These are phyloP conservation scores for Hermaeophaga mercurialis DNA, from an alignment of 2,888 invertebrate genomes.

Conservation along the genomic window DNA sequence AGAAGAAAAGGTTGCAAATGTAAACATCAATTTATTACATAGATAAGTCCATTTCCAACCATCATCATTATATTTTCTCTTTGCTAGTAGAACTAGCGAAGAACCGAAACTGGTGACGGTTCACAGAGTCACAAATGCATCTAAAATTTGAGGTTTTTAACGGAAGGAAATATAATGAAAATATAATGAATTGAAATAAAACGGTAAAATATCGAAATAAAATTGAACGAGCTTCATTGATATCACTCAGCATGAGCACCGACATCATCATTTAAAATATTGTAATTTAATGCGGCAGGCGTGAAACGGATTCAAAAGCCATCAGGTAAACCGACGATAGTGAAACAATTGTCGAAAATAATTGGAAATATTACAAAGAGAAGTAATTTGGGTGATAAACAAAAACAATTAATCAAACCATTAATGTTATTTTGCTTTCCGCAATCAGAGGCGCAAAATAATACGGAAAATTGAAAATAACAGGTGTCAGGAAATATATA, in stretches of 20 bases:
- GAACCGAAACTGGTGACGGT: too few species aligned
- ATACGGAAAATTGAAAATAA: constrained; percentile 57
- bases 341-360: constrained; percentile 50
- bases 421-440: constrained; percentile 55
- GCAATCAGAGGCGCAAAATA: constrained; percentile 53
- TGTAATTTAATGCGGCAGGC: constrained; percentile 34
- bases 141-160: too few species aligned
- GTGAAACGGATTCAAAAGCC: constrained; percentile 32
- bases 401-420: constrained; percentile 58
- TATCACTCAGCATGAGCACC: not conserved
- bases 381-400: constrained; percentile 55
- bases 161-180: too few species aligned
- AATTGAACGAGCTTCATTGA: not conserved
- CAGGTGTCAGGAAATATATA: constrained; percentile 50
- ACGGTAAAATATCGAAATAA: not conserved
- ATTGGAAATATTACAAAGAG: constrained; percentile 54
- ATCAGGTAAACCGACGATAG: constrained; percentile 37
- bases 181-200: not conserved
- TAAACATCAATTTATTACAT: too few species aligned
- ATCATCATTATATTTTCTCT: too few species aligned
- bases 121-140: too few species aligned
- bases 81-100: too few species aligned
- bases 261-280: constrained; percentile 32
- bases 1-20: too few species aligned
- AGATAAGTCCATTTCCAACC: too few species aligned